Base-by-base conservation (phyloP, 2,797 vertebrate species). In the Centropyge bicolor region DNA sequence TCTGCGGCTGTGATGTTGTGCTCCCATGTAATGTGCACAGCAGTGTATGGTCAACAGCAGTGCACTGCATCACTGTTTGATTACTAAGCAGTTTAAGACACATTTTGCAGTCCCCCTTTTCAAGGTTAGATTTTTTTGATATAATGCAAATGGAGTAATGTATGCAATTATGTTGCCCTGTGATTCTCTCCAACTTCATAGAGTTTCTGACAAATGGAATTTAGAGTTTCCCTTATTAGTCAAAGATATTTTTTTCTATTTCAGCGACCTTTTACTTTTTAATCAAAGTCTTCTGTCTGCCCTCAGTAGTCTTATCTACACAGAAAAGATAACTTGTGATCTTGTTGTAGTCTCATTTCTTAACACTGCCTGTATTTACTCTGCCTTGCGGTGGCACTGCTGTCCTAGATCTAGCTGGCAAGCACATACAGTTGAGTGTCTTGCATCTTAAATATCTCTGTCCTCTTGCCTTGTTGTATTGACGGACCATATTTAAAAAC, bases 341-440 rank as follows among this genome's bases (percentile, higher is more conserved):
- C 65, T 80, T 78, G 59, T 31, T 55, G 71, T 48, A 20, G 10
- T 19, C n/a, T 16, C 13, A 22, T 13, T 17, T 51, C 20, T 51
- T 48, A 16, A 16, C 65, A 16, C 24, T 64, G 60, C 27, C 27
- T 31, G 27, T 70, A 14, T 65, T 45, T 16, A 3, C 67, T 66
- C 57, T 4, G 72, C 85, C 85, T 84, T 2, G 0, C 13, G 84
- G 69, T 61, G 84, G 84, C 60, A 48, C 82, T 89, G 72, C 22
- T 31, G 27, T 31, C 27, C 27, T 31, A 67, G 79, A 12, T 72
- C 60, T 57, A 27, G 6, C 45, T 74, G 20, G 54, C 35, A 31
- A 41, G 22, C 12, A 60, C 24, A 46, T 51, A 12, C 45, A 49
- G 48, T 51, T 1, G 12, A 6, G 17, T 48, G 40, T 63, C 45